phyloP scores from a whole-genome alignment of 2,797 vertebrate species.

The Varecia variegata region DNA sequence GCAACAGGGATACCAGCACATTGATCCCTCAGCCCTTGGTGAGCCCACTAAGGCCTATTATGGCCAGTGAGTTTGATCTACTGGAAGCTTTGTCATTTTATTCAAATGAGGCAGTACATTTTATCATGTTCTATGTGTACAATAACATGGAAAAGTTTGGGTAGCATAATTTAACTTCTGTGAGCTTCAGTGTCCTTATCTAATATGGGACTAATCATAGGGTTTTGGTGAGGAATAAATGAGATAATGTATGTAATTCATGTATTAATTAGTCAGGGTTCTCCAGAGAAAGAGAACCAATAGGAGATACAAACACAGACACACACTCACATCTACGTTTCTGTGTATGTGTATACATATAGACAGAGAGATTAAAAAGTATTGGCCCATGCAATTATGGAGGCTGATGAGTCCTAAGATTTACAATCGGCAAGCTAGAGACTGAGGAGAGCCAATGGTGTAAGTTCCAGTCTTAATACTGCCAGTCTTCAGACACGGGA shows the following conservation, averaged over 20 bases:
- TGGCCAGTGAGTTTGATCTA: background rate
- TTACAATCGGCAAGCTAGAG: background rate
- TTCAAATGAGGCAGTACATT: background rate
- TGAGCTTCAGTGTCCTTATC: background rate
- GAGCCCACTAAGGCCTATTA: background rate
- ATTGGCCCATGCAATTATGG: background rate
- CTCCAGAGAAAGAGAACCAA: background rate
- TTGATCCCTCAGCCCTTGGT: background rate
- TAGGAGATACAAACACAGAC: background rate
- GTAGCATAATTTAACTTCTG: background rate
- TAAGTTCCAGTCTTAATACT: background rate
- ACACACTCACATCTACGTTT: background rate
- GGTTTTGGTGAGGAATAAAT: slow-evolving; percentile 3
- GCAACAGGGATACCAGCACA: background rate
- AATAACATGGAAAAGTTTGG: background rate
- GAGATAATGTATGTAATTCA: background rate
- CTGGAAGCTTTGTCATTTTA: slow-evolving; percentile 20
- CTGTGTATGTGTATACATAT: background rate
- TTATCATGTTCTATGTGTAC: background rate
- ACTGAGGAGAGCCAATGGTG: background rate
- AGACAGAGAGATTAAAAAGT: background rate
- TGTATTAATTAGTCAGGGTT: background rate
- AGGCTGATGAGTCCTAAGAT: background rate
- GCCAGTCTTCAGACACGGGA: background rate
- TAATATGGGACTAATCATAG: background rate